A percentile compares a stretch with the other conserved stretches of the same genome.
phyloP scores from a whole-genome alignment of 2,113 vertebrate species.

The Stegastes partitus region DNA sequence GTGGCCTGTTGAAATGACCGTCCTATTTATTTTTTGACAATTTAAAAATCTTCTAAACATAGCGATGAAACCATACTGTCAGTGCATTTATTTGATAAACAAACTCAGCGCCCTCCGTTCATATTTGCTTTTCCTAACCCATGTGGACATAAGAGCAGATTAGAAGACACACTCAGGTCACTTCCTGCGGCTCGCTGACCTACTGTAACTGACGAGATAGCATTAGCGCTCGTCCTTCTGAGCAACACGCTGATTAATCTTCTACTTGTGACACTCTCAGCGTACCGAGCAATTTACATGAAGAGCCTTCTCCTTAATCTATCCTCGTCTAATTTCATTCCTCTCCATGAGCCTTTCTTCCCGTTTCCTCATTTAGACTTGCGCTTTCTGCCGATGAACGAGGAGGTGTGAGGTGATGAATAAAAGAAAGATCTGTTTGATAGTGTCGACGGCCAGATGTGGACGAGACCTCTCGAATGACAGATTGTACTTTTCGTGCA shows the following conservation, averaged over 20 bases:
- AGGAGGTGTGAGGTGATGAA: slow-evolving; percentile 51
- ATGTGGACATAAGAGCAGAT: background rate
- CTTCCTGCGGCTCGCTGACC: slow-evolving; percentile 33
- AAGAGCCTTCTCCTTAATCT: slow-evolving; percentile 65
- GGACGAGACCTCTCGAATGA: slow-evolving; percentile 24
- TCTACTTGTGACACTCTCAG: slow-evolving; percentile 37
- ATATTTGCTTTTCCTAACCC: background rate
- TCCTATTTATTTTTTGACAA: background rate
- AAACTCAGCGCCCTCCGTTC: background rate
- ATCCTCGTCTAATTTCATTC: slow-evolving; percentile 63
- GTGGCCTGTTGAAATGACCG: background rate
- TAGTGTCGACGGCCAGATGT: slow-evolving; percentile 53
- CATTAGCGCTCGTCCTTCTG: slow-evolving; percentile 33
- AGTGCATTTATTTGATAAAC: background rate
- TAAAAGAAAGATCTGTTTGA: slow-evolving; percentile 59
- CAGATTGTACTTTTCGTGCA: slow-evolving; percentile 41
- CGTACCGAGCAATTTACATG: slow-evolving; percentile 55
- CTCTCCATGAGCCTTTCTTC: slow-evolving; percentile 33
- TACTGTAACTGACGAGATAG: slow-evolving; percentile 32
- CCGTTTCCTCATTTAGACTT: slow-evolving; percentile 59
- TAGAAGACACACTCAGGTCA: background rate
- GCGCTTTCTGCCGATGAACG: slow-evolving; percentile 45
- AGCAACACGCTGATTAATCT: slow-evolving; percentile 63
- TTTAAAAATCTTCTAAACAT: background rate
- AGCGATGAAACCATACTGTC: background rate